Evolutionary conservation across 2,888 invertebrate species (phyloP), one percentile per base, ranked within the genome.

Genomic region (Ophion slaviceki): DNA sequence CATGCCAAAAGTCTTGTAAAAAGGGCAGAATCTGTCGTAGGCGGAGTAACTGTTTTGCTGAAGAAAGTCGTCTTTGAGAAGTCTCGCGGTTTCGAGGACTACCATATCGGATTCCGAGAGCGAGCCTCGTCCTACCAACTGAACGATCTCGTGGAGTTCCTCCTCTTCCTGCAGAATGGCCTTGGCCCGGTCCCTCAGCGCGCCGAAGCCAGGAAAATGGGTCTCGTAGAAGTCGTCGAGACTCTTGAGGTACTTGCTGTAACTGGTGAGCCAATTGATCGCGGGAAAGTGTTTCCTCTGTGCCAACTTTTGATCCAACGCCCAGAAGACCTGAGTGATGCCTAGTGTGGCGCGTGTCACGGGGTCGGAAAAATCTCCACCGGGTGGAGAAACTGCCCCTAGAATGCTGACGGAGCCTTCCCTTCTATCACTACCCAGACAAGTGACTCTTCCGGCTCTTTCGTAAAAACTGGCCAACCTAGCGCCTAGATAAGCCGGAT

Each of bases 361-460:
- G 66, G 99, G 99, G 96, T 99, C 99, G n/a, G 99, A 98, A 96
- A 99, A 99, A 95, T 99, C 99, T 94, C 99, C 99, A 94, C 99
- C 99, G 91, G 99, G 99, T 40, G 99, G 99, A 0, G 99, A 99
- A 84, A 99, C 99, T 93, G 99, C 99, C 87, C 99, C 99, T 87
- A 99, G 98, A 95, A 99, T 99, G 88, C 98, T 99, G 78, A 99
- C 99, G 84, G 98, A 99, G 74, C 99, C 99, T 94, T 99, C 99
- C 90, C 99, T 95, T 93, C 98, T 98, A 0, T 99, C 99, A 95
- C 98, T 99, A 88, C 99, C 99, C 80, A 99, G 94, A 92, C 99
- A 99, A 94, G 97, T 98, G 91, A 99, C 98, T 78, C 99, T 82
- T 72, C 99, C 99, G 88, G 99, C 99, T 91, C 99, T 96, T 95